Percentiles rank a stretch among this genome's conserved stretches.
Evolutionary conservation across 2,797 vertebrate species (phyloP).

Genomic region (Morelia viridis): DNA sequence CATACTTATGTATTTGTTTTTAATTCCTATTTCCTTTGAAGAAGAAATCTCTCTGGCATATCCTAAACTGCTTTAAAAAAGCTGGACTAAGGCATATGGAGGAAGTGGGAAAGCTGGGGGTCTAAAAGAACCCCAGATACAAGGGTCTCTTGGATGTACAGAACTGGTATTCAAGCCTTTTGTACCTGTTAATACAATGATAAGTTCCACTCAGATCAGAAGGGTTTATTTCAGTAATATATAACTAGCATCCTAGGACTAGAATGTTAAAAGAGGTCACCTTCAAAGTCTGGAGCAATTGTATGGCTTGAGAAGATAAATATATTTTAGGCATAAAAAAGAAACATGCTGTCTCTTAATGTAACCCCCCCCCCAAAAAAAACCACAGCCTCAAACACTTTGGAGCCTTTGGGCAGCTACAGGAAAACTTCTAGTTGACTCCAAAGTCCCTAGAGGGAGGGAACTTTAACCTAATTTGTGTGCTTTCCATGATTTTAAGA

Average conservation of each 20-base stretch:
- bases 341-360: neutral
- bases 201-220: neutral
- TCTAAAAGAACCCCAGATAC: neutral
- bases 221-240: neutral
- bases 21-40: neutral
- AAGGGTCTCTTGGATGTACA: neutral
- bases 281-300: neutral
- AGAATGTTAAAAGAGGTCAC: neutral
- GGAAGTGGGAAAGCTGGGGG: neutral
- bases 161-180: neutral
- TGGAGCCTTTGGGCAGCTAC: neutral
- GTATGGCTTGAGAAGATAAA: neutral
- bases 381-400: neutral
- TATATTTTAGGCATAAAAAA: neutral
- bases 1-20: neutral
- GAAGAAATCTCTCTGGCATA: neutral
- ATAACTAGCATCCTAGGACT: neutral
- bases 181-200: neutral
- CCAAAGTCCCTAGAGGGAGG: neutral
- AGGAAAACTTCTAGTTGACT: neutral
- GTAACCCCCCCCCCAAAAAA: neutral
- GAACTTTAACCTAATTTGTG: neutral
- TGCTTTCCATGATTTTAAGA: neutral
- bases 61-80: neutral
- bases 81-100: neutral